A percentile compares a stretch with the other conserved stretches of the same genome.
Evolutionary conservation across 2,888 invertebrate genomes (phyloP).

Genomic region (Clivina fossor): DNA sequence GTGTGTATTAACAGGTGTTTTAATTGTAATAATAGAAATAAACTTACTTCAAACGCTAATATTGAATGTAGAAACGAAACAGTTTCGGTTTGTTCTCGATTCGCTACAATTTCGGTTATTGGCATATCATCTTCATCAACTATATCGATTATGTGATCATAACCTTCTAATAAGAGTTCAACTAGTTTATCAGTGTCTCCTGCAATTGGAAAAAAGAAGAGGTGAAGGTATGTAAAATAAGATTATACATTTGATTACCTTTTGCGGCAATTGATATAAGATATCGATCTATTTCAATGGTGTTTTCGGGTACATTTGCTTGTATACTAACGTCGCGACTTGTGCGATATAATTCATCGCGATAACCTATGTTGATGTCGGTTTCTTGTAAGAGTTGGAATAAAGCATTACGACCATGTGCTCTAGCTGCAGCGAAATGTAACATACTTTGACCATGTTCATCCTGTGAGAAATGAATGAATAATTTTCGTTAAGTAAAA

Average conservation of each 20-base stretch:
- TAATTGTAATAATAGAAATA: constrained; percentile 2
- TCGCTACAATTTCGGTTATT: constrained; percentile 69
- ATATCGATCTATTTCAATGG: constrained; percentile 78
- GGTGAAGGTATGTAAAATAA: neutral
- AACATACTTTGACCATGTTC: constrained; percentile 89
- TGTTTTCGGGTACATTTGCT: constrained; percentile 76
- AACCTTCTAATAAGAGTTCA: constrained; percentile 76
- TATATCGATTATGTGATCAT: constrained; percentile 82
- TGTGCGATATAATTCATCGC: constrained; percentile 85
- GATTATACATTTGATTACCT: constrained; percentile 56
- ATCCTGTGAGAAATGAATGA: constrained; percentile 59
- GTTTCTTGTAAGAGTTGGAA: constrained; percentile 80
- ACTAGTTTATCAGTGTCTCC: constrained; percentile 67
- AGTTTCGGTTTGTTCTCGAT: constrained; percentile 68
- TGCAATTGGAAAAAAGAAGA: constrained; percentile 42
- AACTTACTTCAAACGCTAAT: constrained; percentile 71
- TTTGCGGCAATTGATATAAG: constrained; percentile 75
- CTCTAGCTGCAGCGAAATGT: constrained; percentile 83
- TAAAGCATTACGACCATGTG: constrained; percentile 78
- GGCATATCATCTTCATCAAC: constrained; percentile 70
- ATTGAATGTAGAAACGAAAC: constrained; percentile 71
- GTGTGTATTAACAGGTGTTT: too few species aligned
- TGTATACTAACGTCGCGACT: constrained; percentile 83
- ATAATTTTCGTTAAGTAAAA: neutral
- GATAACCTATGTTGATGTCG: constrained; percentile 75